Evolutionary conservation across 2,888 invertebrate species (phyloP), one percentile per base, ranked within the genome.

Genomic region (Cartodere bifasciata): DNA sequence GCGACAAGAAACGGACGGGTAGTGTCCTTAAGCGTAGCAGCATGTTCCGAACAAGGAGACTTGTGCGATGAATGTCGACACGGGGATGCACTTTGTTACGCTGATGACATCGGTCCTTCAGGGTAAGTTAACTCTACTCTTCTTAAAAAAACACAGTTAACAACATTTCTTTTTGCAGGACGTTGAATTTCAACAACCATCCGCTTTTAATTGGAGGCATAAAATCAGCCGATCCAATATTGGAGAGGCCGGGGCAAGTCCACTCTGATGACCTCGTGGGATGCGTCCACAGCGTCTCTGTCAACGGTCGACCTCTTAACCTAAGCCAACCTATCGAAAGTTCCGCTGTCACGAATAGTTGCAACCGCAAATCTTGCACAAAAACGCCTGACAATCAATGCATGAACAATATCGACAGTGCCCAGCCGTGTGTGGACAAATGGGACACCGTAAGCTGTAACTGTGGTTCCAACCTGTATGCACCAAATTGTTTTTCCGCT

Each of bases 261-360:
- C 81, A 81, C 48, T 80, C 90, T 0, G 91, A 92, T 52, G 92
- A 94, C 55, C 76, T 95, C 36, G 79, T 92, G 10, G 95, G 95
- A 4, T 95, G 95, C 52, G 75, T 94, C 42, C 88, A 91, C 50
- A 87, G 87, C 43, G 80, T 92, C 2, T 74, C 82, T 0, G 73
- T 94, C 31, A 91, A 94, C 50, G 91, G 90, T 3, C 71, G 87
- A 13, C 64, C 75, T 1, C 55, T 91, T 13, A 90, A 91, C 52
- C 63, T 91, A 29, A 83, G 83, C 35, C 76, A 69, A 43, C 86
- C 90, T 0, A 45, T 85, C 2, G 65, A 74, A 28, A 74, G 82
- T 3, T 67, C 74, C 4, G 79, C 78, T 2, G 74, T 91, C 3
- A 72, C 75, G 34, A 64, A 77, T 10, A 80, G 79, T 4, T 94